Base-by-base conservation (phyloP, 2,113 vertebrate species). In the Phylloscopus trochilus region DNA sequence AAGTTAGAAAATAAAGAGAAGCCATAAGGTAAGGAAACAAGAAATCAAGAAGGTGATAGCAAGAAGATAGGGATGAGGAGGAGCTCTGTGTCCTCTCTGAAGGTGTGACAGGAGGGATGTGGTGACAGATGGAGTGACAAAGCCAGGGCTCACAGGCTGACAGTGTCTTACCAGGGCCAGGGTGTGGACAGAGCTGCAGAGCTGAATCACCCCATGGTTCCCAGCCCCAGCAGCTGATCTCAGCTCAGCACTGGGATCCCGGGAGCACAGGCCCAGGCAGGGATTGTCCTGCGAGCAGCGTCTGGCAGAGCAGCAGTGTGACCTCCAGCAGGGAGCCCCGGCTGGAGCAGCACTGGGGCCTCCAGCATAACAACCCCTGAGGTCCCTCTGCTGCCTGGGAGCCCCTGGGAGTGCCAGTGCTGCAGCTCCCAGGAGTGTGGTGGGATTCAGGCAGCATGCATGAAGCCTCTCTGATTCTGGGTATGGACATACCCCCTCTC, bases 351-450 rank as follows among this genome's bases (percentile, higher is more conserved):
- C 43, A 3, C 22, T 47, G 59, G 0, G 2, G 63, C 46, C 7
- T 76, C 56, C 92, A 55, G 31, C 3, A 2, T 3, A 31, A 33
- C 2, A 8, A 31, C 31, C 27, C 1, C 11, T 2, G 1, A 58
- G 44, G 75, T 62, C 10, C 10, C 43, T 35, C 26, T 82, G 64
- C 31, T 13, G 17, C 7, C 28, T 1, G 1, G 37, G 39, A 43
- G 72, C 52, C 9, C 33, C 31, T 6, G 59, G 28, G 52, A 44
- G 30, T 0, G 0, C 10, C 37, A 41, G 30, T 41, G 41, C 19
- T 58, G 19, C 26, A 30, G 24, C 41, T 41, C 41, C 41, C 44
- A 43, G 37, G 23, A 58, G 22, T 2, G 2, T 21, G 43, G 4
- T 78, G 41, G 68, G 52, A 56, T 70, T 59, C 52, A 41, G 56